A percentile compares a stretch with the other conserved stretches of the same genome.
These are phyloP conservation scores for Ochropacha duplaris DNA, from an alignment of 2,888 invertebrate species.

Conservation along the genomic window DNA sequence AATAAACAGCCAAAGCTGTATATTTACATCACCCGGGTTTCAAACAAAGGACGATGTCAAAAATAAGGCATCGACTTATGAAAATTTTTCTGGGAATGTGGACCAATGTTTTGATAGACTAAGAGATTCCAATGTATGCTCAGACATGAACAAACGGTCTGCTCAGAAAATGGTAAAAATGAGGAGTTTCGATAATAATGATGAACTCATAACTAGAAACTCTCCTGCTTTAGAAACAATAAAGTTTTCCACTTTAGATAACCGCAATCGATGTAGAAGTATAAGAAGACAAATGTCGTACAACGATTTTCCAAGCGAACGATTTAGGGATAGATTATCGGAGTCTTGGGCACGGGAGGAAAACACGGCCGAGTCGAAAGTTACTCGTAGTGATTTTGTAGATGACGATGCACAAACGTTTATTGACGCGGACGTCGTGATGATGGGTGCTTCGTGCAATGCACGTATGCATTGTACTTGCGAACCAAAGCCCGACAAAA, in stretches of 20 bases:
- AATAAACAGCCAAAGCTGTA: conserved; percentile 73
- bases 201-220: conserved; percentile 57
- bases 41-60: conserved; percentile 69
- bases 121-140: conserved; percentile 57
- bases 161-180: conserved; percentile 65
- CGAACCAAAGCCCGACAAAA: conserved; percentile 54
- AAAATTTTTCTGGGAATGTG: conserved; percentile 77
- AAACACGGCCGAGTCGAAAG: conserved; percentile 57
- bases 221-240: conserved; percentile 59
- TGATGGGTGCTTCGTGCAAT: conserved; percentile 49
- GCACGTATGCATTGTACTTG: conserved; percentile 71
- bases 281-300: conserved; percentile 78
- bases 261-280: conserved; percentile 73
- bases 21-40: conserved; percentile 65
- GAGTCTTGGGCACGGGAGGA: conserved; percentile 67
- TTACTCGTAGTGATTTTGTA: conserved; percentile 59
- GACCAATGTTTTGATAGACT: conserved; percentile 78
- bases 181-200: conserved; percentile 72
- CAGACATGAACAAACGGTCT: conserved; percentile 49
- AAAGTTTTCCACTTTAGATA: conserved; percentile 77
- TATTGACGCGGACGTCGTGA: conserved; percentile 63
- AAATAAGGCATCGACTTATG: conserved; percentile 67
- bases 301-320: conserved; percentile 76
- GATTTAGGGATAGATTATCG: conserved; percentile 62
- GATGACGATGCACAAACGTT: conserved; percentile 68